phyloP scores from a whole-genome alignment of 1,140 invertebrate genomes.

The Drosophila nigrodunni region DNA sequence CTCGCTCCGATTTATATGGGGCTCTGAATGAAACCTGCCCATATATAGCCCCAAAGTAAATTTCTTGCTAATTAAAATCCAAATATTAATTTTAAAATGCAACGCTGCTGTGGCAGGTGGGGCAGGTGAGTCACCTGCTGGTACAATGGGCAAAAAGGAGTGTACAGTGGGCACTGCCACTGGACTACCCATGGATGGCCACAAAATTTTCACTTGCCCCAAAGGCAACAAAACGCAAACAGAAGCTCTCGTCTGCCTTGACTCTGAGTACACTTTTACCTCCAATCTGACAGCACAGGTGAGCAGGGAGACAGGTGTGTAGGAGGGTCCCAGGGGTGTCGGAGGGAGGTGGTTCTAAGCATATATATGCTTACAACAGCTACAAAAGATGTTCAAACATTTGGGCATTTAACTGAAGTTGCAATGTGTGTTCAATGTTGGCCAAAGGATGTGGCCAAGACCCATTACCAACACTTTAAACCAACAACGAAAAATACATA shows the following conservation, averaged over 20 bases:
- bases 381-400: conserved; percentile 35
- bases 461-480: background rate
- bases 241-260: conserved; percentile 52
- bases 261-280: conserved; percentile 75
- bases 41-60: conserved; percentile 70
- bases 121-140: conserved; percentile 30
- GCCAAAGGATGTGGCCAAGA: conserved; percentile 17
- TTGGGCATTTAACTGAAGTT: conserved; percentile 27
- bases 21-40: conserved; percentile 56
- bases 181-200: conserved; percentile 45
- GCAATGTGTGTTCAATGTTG: conserved; percentile 11
- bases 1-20: conserved; percentile 12
- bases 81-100: conserved; percentile 83
- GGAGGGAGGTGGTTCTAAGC: background rate
- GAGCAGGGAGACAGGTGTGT: background rate
- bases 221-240: conserved; percentile 52
- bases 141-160: background rate
- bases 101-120: conserved; percentile 42
- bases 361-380: conserved; percentile 13
- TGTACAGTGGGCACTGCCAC: conserved; percentile 8
- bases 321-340: background rate
- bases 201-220: conserved; percentile 42
- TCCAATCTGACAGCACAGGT: conserved; percentile 29
- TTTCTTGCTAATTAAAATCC: conserved; percentile 83
- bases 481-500: background rate